These are phyloP conservation scores for Alviniconcha strummeri DNA, from an alignment of 2,888 invertebrate genomes.

Conservation along the genomic window DNA sequence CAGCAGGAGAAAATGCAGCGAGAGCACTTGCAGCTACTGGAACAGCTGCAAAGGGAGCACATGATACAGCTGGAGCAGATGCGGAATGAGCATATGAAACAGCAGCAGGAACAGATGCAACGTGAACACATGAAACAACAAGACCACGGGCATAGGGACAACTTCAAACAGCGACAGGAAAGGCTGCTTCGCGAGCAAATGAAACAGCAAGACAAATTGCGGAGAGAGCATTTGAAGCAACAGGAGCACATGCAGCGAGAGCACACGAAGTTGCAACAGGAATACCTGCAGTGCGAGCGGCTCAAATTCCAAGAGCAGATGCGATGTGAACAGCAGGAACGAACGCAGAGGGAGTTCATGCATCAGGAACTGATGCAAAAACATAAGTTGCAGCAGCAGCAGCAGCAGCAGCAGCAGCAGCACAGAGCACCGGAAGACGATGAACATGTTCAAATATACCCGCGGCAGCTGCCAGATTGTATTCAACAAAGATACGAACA, in stretches of 20 bases:
- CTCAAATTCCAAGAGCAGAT: neutral
- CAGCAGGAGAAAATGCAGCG: constrained; percentile 12
- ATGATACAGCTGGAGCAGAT: neutral
- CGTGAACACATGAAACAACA: neutral
- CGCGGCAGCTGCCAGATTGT: neutral
- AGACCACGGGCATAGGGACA: neutral
- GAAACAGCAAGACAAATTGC: constrained; percentile 8
- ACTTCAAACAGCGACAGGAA: neutral
- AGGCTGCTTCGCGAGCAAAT: constrained; percentile 1
- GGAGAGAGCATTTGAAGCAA: neutral
- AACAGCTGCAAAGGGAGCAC: neutral
- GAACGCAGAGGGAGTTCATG: neutral
- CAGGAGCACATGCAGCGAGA: neutral
- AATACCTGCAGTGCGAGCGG: neutral
- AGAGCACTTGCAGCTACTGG: neutral
- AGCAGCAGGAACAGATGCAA: neutral
- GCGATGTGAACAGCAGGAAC: neutral
- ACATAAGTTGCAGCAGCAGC: neutral
- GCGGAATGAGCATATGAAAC: neutral
- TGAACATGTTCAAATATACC: neutral
- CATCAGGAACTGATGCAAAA: neutral
- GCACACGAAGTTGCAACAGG: neutral
- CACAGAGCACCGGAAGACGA: neutral
- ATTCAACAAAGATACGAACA: neutral
- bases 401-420: neutral